These are phyloP conservation scores for Cydia splendana DNA, from an alignment of 1,140 invertebrate species.

Conservation along the genomic window DNA sequence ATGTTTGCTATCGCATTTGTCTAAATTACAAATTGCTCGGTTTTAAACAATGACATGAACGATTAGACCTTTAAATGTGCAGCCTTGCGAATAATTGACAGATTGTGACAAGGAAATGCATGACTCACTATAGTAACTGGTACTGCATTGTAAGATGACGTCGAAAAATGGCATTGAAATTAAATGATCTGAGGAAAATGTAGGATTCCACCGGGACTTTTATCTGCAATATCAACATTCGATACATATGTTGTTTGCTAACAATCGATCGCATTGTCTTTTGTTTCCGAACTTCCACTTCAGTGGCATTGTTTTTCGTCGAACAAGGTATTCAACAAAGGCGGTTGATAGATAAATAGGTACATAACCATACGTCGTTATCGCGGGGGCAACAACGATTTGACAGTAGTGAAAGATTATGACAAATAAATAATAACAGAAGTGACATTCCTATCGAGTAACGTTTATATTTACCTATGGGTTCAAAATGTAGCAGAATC, in stretches of 20 bases:
- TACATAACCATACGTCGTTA: no score
- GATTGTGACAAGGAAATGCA: constrained; percentile 7
- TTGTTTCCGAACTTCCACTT: constrained; percentile 1
- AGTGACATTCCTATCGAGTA: no score
- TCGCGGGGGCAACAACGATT: no score
- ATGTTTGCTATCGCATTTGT: neutral
- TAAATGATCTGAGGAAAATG: neutral
- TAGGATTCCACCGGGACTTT: neutral
- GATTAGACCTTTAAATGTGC: constrained; percentile 19
- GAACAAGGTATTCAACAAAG: constrained; percentile 7
- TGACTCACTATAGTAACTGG: neutral
- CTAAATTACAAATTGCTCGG: neutral
- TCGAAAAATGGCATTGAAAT: neutral
- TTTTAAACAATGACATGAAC: neutral
- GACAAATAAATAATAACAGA: no score
- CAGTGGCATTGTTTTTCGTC: neutral
- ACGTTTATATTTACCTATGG: no score
- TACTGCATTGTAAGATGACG: neutral
- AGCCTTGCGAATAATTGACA: constrained; percentile 1
- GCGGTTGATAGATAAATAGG: neutral
- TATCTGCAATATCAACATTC: neutral
- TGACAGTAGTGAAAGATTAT: no score
- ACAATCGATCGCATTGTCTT: neutral
- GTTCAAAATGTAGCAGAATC: no score
- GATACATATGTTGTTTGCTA: neutral